Evolutionary conservation across 35 echinoderm and acorn worm species (phyloP).

Genomic region (Diadema setosum): DNA sequence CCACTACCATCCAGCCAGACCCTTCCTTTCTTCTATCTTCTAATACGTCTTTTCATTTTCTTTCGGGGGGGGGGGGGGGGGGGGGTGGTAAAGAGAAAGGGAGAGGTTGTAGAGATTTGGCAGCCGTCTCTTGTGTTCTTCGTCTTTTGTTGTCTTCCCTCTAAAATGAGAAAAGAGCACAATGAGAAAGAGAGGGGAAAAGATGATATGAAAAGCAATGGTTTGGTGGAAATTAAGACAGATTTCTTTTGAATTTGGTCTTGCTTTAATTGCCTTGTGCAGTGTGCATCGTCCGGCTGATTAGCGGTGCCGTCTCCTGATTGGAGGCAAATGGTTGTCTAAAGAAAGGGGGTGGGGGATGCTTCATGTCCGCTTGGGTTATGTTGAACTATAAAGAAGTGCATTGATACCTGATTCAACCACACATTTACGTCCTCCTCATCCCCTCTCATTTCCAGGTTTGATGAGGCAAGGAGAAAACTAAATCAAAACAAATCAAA

Average conservation of each 20-base stretch:
- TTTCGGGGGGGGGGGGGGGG: not conserved
- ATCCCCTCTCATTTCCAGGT: not conserved
- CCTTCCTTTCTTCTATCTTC: not conserved
- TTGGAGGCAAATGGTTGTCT: not conserved
- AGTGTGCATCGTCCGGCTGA: not conserved
- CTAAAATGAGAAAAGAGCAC: too few relatives aligned
- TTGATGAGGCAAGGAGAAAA: not conserved
- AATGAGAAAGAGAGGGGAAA: not conserved
- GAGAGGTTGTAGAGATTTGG: too few relatives aligned
- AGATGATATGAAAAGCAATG: conserved; percentile 1
- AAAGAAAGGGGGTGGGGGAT: not conserved
- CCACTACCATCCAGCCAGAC: not conserved
- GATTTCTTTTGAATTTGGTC: conserved; percentile 10
- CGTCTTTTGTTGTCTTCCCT: too few relatives aligned
- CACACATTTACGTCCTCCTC: not conserved
- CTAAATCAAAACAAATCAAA: not conserved
- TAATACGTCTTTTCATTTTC: not conserved
- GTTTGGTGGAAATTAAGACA: conserved; percentile 14
- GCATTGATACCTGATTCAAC: not conserved
- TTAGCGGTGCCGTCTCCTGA: not conserved
- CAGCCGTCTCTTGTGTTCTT: too few relatives aligned
- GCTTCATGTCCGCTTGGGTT: not conserved
- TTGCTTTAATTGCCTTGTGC: not conserved
- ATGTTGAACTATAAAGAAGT: not conserved
- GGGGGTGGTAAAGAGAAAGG: too few relatives aligned